Conservation (phyloP, 2,888 invertebrate genomes). For the Zygothrica quintamaculata region DNA sequence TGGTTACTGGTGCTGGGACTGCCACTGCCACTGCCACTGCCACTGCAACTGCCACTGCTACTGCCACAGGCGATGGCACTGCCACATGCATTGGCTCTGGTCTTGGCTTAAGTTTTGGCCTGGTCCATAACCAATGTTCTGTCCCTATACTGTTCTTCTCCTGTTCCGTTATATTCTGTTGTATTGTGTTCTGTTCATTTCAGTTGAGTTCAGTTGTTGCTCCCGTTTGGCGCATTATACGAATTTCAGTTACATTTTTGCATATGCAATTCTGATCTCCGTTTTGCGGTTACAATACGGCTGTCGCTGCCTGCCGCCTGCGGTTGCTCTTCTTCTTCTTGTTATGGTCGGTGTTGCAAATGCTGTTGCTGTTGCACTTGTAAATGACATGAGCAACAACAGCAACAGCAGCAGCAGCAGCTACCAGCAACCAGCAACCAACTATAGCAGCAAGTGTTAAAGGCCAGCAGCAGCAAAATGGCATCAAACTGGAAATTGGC, state of each 20-base stretch:
- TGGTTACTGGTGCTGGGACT: no score
- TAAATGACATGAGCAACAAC: slow-evolving; percentile 61
- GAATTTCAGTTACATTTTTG: slow-evolving; percentile 73
- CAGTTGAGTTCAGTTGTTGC: no score
- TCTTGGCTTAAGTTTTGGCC: neutral
- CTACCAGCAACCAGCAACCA: slow-evolving; percentile 26
- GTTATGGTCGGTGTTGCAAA: slow-evolving; percentile 2
- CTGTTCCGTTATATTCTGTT: no score
- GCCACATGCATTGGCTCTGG: neutral
- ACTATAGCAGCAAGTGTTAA: slow-evolving; percentile 38
- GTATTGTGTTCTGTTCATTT: neutral
- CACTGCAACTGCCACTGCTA: slow-evolving; percentile 3
- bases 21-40: neutral
- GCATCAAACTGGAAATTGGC: slow-evolving; percentile 51
- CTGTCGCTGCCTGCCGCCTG: slow-evolving; percentile 51
- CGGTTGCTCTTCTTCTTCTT: slow-evolving; percentile 3
- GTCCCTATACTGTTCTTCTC: slow-evolving; percentile 1
- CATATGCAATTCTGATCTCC: slow-evolving; percentile 74
- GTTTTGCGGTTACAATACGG: slow-evolving; percentile 66
- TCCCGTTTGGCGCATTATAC: slow-evolving; percentile 48
- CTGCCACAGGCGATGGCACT: neutral
- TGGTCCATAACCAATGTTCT: neutral
- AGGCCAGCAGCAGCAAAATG: slow-evolving; percentile 28
- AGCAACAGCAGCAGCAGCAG: slow-evolving; percentile 24
- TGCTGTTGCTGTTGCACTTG: slow-evolving; percentile 57